These are phyloP conservation scores for Charadrius vociferus DNA, from an alignment of 2,113 vertebrate genomes.

Conservation along the genomic window DNA sequence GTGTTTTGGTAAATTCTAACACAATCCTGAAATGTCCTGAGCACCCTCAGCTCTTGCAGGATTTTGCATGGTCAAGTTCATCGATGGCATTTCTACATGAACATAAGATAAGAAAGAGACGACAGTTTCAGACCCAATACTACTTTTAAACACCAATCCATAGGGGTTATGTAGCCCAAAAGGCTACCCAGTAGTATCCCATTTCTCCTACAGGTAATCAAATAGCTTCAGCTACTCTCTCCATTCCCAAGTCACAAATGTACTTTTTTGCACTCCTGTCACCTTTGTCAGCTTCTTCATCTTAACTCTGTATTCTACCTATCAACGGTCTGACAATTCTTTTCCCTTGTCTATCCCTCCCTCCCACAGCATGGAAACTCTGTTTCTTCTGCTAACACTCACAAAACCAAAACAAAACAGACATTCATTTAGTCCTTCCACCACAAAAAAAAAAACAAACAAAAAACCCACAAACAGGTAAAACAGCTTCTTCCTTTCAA, in stretches of 20 bases:
- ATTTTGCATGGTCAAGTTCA: not conserved
- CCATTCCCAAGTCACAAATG: not conserved
- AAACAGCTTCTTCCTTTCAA: not conserved
- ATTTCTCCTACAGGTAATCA: not conserved
- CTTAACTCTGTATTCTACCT: not conserved
- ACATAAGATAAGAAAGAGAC: not conserved
- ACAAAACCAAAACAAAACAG: not conserved
- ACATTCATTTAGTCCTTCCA: not conserved
- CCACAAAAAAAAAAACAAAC: not conserved
- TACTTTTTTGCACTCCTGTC: not conserved
- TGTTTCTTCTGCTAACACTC: not conserved
- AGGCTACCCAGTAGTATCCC: not conserved
- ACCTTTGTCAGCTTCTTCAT: not conserved
- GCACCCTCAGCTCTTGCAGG: not conserved
- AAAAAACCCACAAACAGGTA: not conserved
- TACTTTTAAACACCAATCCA: not conserved
- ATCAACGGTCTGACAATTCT: not conserved
- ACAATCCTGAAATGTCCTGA: not conserved
- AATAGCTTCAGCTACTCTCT: not conserved
- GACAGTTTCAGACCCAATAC: not conserved
- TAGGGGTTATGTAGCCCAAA: not conserved
- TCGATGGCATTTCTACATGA: not conserved
- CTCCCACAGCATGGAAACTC: not conserved
- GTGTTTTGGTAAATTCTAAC: not conserved
- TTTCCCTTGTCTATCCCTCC: not conserved